Base-by-base conservation (phyloP, 2,888 invertebrate species). In the Sturmia bella region DNA sequence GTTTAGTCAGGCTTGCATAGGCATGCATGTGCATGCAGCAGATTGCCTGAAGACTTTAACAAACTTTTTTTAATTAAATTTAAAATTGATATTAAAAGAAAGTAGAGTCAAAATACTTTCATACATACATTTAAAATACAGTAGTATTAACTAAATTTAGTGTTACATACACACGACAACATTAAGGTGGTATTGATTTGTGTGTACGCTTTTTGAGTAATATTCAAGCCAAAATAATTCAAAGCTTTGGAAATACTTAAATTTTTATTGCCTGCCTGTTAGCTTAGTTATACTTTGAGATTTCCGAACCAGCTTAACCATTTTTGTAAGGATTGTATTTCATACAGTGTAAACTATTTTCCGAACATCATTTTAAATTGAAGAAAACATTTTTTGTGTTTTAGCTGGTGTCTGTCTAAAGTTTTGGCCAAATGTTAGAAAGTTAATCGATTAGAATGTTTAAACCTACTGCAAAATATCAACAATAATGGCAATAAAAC, bases 381-480 rank as follows among this genome's bases (percentile, higher is more conserved):
- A 32, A 32, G 9, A 32, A 32, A 7, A 32, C 7, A 41, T 21
- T 41, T 15, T 15, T 12, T 39, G 39, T 39, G 39, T 39, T 11
- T 15, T 45, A 17, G 9, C 32, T 32, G 21, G 4, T 59, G 59
- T 43, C 39, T 21, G 19, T 59, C 27, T 45, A 45, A 19, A 19
- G 2, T 21, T 69, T 50, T 50, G 39, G 19, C 32, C 48, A 69
- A 73, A 81, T 77, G 74, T 82, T 56, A 82, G 57, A 63, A 82
- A 78, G 77, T 82, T 78, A 82, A 82, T 82, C 82, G 82, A 82
- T 82, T 82, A 64, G 37, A 64, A 73, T 77, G 70, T 59, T 41
- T 59, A 73, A 77, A 77, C 39, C 57, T 59, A 64, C 69, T 63
- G 69, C 69, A 74, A 68, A 48, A 74, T 66, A 80, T 59, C 72